Evolutionary conservation across 1,140 invertebrate species (phyloP), one percentile per base, ranked within the genome.

Genomic region (Drosophila bifasciata): DNA sequence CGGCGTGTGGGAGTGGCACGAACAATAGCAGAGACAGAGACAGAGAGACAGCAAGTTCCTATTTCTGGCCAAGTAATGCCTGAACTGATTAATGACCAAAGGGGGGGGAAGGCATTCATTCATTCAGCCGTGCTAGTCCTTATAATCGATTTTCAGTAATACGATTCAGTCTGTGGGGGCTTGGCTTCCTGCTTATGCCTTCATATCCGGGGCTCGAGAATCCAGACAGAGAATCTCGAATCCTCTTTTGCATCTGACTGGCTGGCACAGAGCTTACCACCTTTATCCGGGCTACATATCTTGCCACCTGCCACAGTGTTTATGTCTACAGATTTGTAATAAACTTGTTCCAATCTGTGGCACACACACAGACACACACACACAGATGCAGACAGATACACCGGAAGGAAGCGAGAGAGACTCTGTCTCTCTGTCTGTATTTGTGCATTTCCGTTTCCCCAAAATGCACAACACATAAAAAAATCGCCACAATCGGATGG

Each of bases 291-390:
- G 6, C 8, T 28, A 23, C 32, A 45, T 41, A 45, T 41, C 49
- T 15, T 39, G 36, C 32, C 39, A 15, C n/a, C 17, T 16, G 17
- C 50, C 13, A 19, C 62, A 28, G 39, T 43, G 52, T 79, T 52
- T 69, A 79, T 61, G 53, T 46, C 36, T 40, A 28, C 50, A 64
- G 72, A 66, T 76, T 61, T 76, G 56, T 59, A 62, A 80, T 79
- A 79, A 79, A 81, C 58, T 61, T 64, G 64, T 70, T 60, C 83
- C 85, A 88, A 88, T 85, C 81, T 88, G 62, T 52, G 78, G 25
- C 39, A 44, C 16, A 15, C 56, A 80, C 59, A 36, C 9, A 11
- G 9, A 4, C 32, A 36, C 9, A 9, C 3, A 11, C 28, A 11
- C 32, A 36, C 3, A 36, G 25, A 23, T 41, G 3, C 28, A 16